A percentile compares a stretch with the other conserved stretches of the same genome.
Evolutionary conservation across 2,797 vertebrate species (phyloP).

Genomic region (Remorina albescens): DNA sequence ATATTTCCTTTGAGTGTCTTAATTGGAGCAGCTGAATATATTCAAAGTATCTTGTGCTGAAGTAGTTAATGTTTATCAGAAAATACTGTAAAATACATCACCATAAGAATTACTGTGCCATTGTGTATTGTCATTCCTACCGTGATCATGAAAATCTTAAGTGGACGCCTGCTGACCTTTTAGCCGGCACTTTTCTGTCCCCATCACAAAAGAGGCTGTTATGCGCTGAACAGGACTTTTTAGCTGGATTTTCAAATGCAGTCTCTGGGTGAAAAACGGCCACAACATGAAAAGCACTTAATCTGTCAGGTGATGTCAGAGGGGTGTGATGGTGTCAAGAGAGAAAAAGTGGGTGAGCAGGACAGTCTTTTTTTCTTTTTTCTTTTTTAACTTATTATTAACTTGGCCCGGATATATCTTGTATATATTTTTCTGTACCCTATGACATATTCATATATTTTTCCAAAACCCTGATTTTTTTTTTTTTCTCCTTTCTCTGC

Average conservation of each 20-base stretch:
- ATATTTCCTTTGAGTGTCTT: neutral
- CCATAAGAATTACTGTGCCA: constrained; percentile 63
- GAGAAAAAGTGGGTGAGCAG: constrained; percentile 45
- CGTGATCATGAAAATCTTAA: constrained; percentile 67
- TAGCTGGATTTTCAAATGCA: constrained; percentile 70
- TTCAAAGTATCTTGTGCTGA: too few relatives aligned
- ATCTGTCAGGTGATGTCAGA: constrained; percentile 80
- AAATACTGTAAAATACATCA: constrained; percentile 34
- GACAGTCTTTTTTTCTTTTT: constrained; percentile 37
- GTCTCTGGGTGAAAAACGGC: constrained; percentile 61
- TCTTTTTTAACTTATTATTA: constrained; percentile 4
- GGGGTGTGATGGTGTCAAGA: constrained; percentile 59
- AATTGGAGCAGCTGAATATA: neutral
- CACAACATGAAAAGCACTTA: constrained; percentile 81
- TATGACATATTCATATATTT: too few relatives aligned
- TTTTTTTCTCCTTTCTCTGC: constrained; percentile 24
- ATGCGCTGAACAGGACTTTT: constrained; percentile 77
- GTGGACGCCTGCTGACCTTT: constrained; percentile 74
- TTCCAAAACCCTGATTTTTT: too few relatives aligned
- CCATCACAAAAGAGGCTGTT: constrained; percentile 71
- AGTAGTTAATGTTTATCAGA: constrained; percentile 39
- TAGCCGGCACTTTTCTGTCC: constrained; percentile 49
- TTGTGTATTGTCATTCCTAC: constrained; percentile 26
- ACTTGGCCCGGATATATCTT: constrained; percentile 12
- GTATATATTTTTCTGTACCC: constrained; percentile 18